Evolutionary conservation across 2,888 invertebrate species (phyloP), one percentile per base, ranked within the genome.

Genomic region (Sussaba pulchella): DNA sequence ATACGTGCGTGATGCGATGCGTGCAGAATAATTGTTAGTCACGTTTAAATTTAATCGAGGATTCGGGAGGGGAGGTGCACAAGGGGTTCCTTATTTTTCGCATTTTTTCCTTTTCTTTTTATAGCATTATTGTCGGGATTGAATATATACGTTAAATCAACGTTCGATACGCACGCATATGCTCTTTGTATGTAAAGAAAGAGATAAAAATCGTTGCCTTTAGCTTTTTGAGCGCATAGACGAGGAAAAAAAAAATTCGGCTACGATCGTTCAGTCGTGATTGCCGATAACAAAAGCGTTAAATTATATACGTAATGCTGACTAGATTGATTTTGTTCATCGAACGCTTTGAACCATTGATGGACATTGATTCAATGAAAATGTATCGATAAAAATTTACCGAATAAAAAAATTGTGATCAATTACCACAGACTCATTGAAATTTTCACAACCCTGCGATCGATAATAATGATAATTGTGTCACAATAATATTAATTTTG

Each of bases 81-180:
- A n/a, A n/a, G n/a, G n/a, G n/a, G 19, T 67, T 10, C 17, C 39
- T 21, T 47, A 50, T 31, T 31, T 19, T 3, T 10, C 31, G 8
- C 54, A 41, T 0, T 17, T 6, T 45, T 12, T 59, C 9, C 26
- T 24, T 66, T 43, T 54, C n/a, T 70, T 77, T 57, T 57, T 54
- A 61, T 69, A 73, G 57, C 50, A 47, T 81, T 81, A 81, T 81
- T 81, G 81, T 81, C 78, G 73, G 71, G 73, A 74, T 78, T 69
- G 63, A 57, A 69, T 69, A 54, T 63, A 63, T 64, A 73, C 59
- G 59, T 50, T 17, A 73, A 63, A 36, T 73, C 67, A 39, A 67
- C 31, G 21, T 41, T 54, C 36, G 54, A 76, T 17, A 19, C 36
- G 9, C 14, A 24, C 50, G 19, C 41, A 36, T 64, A 19, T 64